Evolutionary conservation across 2,113 vertebrate genomes (phyloP).

Genomic region (Plestiodon gilberti): DNA sequence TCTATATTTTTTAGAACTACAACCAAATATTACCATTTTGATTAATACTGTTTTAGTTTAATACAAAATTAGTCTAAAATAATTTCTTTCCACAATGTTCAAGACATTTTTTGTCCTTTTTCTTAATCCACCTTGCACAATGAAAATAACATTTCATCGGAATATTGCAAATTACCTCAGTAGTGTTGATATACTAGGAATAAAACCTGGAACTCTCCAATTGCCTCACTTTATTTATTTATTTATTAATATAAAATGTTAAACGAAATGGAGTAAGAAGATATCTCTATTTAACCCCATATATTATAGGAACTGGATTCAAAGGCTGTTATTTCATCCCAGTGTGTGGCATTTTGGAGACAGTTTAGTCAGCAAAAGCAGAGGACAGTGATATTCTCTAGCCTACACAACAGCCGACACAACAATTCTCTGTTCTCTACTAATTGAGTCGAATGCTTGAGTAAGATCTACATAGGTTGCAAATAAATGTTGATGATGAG

Average conservation of each 20-base stretch:
- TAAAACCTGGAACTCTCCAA: background rate
- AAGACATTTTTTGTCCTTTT: too few relatives aligned
- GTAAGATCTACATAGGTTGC: background rate
- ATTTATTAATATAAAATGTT: background rate
- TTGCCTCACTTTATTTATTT: too few relatives aligned
- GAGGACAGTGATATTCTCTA: background rate
- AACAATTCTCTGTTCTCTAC: background rate
- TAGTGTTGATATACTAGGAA: background rate
- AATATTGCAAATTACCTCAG: too few relatives aligned
- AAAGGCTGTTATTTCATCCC: background rate
- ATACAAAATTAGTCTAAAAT: too few relatives aligned
- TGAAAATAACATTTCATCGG: too few relatives aligned
- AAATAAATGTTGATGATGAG: background rate
- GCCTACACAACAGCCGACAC: background rate
- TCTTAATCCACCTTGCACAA: too few relatives aligned
- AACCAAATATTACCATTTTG: too few relatives aligned
- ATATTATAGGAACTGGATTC: background rate
- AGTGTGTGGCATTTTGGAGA: background rate
- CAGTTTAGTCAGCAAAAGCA: background rate
- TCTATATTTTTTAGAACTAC: too few relatives aligned
- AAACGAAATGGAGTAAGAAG: background rate
- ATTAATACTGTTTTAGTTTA: too few relatives aligned
- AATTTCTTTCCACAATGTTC: too few relatives aligned
- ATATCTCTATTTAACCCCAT: background rate
- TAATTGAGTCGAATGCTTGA: background rate